A percentile compares a stretch with the other conserved stretches of the same genome.
Conservation (phyloP, 2,888 invertebrate genomes). For the Doris montereyensis region DNA sequence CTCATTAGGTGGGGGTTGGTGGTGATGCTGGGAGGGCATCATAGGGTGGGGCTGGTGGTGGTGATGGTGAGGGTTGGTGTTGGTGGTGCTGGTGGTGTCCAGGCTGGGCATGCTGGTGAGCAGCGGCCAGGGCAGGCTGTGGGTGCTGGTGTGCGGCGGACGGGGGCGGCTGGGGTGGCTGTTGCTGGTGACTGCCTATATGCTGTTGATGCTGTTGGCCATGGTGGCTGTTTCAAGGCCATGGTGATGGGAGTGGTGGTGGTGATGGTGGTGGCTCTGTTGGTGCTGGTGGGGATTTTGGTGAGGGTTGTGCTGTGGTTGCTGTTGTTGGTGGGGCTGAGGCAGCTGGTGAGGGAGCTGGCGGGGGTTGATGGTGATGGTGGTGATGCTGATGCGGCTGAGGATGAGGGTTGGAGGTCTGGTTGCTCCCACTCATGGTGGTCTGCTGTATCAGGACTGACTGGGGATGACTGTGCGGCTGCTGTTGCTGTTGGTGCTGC, state of each 20-base stretch:
- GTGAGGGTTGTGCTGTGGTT: conserved; percentile 8
- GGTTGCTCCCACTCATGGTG: too few species aligned
- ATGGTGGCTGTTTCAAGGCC: background rate
- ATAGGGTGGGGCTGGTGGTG: conserved; percentile 26
- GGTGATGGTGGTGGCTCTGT: conserved; percentile 29
- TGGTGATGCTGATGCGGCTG: background rate
- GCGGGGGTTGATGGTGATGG: conserved; percentile 9
- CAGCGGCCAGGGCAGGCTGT: background rate
- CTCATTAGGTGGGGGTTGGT: conserved; percentile 4
- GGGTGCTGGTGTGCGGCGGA: background rate
- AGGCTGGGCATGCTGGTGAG: conserved; percentile 18
- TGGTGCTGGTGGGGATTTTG: conserved; percentile 32
- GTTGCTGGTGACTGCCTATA: background rate
- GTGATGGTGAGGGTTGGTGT: conserved; percentile 34
- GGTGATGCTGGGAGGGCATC: background rate
- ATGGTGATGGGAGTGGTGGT: background rate
- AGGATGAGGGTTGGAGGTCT: background rate
- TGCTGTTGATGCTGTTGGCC: conserved; percentile 5
- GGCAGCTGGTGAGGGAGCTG: background rate
- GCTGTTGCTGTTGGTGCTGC: background rate
- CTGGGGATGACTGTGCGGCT: conserved; percentile 22
- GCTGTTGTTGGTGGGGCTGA: conserved; percentile 31
- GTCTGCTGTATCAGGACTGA: conserved; percentile 19
- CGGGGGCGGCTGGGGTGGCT: background rate
- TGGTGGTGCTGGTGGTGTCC: conserved; percentile 12